Evolutionary conservation across 2,888 invertebrate genomes (phyloP).

Genomic region (Pasiphila rectangulata): DNA sequence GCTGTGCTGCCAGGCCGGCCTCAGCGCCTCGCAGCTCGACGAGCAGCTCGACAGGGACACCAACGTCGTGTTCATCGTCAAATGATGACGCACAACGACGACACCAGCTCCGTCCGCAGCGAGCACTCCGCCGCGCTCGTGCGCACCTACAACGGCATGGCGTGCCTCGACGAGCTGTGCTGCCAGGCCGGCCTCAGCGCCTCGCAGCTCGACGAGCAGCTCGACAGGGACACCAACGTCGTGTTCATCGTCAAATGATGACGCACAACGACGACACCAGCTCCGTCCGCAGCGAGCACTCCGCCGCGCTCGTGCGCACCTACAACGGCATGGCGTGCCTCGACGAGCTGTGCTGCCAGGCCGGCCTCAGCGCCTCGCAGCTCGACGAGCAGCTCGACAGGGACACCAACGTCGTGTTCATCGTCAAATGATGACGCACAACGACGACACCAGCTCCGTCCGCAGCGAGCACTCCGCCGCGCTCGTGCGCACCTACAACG

Average conservation of each 20-base stretch:
- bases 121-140: conserved; percentile 65
- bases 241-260: conserved; percentile 9
- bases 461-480: too few species aligned
- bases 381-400: background rate
- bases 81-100: background rate
- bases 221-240: background rate
- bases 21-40: background rate
- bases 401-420: background rate
- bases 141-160: conserved; percentile 69
- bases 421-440: too few species aligned
- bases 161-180: conserved; percentile 56
- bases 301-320: too few species aligned
- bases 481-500: too few species aligned
- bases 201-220: background rate
- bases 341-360: background rate
- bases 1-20: background rate
- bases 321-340: too few species aligned
- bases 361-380: background rate
- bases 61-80: background rate
- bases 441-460: too few species aligned
- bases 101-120: conserved; percentile 44
- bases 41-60: background rate
- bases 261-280: background rate
- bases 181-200: background rate
- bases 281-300: too few species aligned